These are phyloP conservation scores for Euthynnus affinis DNA, from an alignment of 2,797 vertebrate genomes.

Conservation along the genomic window DNA sequence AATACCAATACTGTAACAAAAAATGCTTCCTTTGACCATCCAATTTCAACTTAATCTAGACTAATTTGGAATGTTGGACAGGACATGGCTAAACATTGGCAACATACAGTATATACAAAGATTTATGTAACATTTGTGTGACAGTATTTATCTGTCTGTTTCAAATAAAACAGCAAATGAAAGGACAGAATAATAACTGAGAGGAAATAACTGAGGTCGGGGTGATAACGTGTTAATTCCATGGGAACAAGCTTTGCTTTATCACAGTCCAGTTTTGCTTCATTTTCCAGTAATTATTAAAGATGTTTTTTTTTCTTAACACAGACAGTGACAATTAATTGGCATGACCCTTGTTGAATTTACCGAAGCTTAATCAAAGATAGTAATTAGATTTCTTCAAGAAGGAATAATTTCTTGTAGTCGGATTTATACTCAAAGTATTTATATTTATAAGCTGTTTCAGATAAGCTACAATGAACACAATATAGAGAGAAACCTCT, in stretches of 20 bases:
- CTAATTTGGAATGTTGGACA: not conserved
- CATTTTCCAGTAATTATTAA: slow-evolving; percentile 9
- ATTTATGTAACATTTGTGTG: slow-evolving; percentile 1
- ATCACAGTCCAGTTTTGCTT: not conserved
- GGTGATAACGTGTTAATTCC: not conserved
- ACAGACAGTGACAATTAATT: slow-evolving; percentile 4
- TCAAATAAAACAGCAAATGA: not conserved
- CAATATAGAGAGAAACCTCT: not conserved
- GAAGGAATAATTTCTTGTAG: not conserved
- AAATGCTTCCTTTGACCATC: not conserved
- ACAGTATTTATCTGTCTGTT: not conserved
- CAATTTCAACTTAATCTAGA: not conserved
- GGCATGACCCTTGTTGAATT: not conserved
- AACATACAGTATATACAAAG: not conserved
- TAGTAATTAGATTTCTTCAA: slow-evolving; percentile 4
- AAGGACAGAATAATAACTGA: not conserved
- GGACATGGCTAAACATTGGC: not conserved
- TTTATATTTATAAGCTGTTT: not conserved
- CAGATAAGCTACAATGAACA: not conserved
- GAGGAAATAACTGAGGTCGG: slow-evolving; percentile 3
- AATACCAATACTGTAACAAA: not conserved
- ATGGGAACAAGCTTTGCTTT: not conserved
- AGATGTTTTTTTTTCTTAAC: slow-evolving; percentile 15
- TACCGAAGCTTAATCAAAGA: slow-evolving; percentile 7
- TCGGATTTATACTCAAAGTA: not conserved